phyloP scores from a whole-genome alignment of 2,888 invertebrate genomes.

The Eristalis arbustorum region DNA sequence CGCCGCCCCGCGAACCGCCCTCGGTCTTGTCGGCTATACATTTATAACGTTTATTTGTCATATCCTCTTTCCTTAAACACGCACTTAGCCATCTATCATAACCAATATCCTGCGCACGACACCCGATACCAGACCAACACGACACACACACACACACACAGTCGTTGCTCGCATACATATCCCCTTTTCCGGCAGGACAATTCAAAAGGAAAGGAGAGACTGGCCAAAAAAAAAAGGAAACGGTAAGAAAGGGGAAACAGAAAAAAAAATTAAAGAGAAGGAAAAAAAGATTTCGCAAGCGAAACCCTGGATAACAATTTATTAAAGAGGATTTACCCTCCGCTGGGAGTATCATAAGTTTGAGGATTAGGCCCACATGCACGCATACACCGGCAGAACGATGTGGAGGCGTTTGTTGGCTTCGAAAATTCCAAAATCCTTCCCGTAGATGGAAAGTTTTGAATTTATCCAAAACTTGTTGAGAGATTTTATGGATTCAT shows the following conservation, averaged over 20 bases:
- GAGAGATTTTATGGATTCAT: background rate
- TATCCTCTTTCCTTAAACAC: conserved; percentile 9
- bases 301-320: conserved; percentile 52
- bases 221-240: background rate
- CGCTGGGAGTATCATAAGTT: conserved; percentile 50
- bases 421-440: background rate
- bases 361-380: conserved; percentile 26
- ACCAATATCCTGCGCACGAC: conserved; percentile 6
- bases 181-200: background rate
- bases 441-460: background rate
- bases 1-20: too few relatives aligned
- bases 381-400: background rate
- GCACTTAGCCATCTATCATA: conserved; percentile 21
- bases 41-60: conserved; percentile 15
- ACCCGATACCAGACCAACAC: background rate
- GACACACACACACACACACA: background rate
- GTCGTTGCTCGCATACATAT: background rate
- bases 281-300: conserved; percentile 7
- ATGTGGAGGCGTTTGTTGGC: background rate
- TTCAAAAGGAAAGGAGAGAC: background rate
- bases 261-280: background rate
- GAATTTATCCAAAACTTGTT: conserved; percentile 39
- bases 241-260: background rate
- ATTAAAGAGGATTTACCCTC: conserved; percentile 49
- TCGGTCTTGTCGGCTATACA: background rate